A percentile compares a stretch with the other conserved stretches of the same genome.
phyloP scores from a whole-genome alignment of 2,113 vertebrate genomes.

The Pongo abelii region DNA sequence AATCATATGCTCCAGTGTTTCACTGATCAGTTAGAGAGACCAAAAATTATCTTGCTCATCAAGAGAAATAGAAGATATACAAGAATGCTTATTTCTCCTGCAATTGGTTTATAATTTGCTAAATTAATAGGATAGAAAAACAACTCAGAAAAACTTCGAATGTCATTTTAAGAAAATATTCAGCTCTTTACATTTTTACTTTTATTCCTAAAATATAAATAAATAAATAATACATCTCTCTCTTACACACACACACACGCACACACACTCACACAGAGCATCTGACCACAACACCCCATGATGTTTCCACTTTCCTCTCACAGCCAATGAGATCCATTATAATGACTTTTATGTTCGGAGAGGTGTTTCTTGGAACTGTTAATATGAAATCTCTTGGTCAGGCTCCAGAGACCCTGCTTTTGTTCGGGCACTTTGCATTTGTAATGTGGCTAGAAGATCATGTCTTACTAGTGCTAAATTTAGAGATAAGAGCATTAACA shows the following conservation, averaged over 20 bases:
- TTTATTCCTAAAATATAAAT: not conserved
- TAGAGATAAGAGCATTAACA: not conserved
- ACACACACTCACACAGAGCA: not conserved
- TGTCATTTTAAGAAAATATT: not conserved
- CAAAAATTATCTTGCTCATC: conserved; percentile 18
- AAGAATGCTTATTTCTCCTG: not conserved
- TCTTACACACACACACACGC: not conserved
- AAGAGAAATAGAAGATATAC: conserved; percentile 18
- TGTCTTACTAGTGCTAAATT: conserved; percentile 21
- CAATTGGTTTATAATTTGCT: conserved; percentile 53
- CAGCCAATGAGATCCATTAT: not conserved
- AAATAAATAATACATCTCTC: not conserved
- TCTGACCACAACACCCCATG: not conserved
- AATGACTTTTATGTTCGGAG: not conserved
- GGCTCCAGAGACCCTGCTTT: conserved; percentile 10
- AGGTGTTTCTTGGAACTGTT: not conserved
- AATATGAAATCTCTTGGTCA: not conserved
- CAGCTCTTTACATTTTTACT: not conserved
- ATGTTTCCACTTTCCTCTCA: not conserved
- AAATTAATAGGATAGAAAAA: conserved; percentile 38
- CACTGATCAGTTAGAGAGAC: not conserved
- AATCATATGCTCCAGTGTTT: conserved; percentile 19
- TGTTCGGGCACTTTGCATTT: conserved; percentile 41
- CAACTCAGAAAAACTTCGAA: not conserved
- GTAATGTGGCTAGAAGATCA: not conserved